Conservation (phyloP, 1,140 invertebrate species). For the Platyscapa corneri region DNA sequence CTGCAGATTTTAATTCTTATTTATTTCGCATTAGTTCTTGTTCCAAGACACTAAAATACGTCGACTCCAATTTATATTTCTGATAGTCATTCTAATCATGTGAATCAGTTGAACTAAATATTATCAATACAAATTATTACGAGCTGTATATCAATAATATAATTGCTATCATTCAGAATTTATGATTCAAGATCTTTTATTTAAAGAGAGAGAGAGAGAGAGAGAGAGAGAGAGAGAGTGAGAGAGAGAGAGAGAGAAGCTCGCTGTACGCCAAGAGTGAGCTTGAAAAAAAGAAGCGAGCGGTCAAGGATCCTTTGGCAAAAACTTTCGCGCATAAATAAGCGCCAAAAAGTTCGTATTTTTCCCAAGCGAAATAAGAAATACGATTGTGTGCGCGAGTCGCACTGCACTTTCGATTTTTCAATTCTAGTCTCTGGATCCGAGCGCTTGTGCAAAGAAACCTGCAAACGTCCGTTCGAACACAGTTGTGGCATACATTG, state of each 20-base stretch:
- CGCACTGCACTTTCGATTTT: no score
- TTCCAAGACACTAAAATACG: background rate
- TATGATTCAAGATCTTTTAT: background rate
- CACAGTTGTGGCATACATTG: no score
- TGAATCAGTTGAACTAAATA: background rate
- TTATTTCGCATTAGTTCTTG: background rate
- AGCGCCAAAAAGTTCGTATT: no score
- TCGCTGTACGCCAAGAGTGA: no score
- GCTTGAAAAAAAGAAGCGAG: background rate
- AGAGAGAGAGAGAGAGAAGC: background rate
- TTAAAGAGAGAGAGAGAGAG: background rate
- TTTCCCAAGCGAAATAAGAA: no score
- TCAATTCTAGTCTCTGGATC: no score
- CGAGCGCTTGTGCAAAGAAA: no score
- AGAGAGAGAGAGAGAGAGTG: background rate
- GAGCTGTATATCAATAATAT: background rate
- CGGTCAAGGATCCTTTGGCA: no score
- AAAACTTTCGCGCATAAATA: no score
- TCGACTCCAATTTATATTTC: background rate
- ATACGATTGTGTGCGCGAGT: no score
- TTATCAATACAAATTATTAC: background rate
- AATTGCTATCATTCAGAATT: background rate
- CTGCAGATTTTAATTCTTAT: background rate
- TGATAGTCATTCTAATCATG: background rate
- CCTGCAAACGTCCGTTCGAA: no score